phyloP scores from a whole-genome alignment of 2,113 vertebrate species.

The Tetraodon nigroviridis region DNA sequence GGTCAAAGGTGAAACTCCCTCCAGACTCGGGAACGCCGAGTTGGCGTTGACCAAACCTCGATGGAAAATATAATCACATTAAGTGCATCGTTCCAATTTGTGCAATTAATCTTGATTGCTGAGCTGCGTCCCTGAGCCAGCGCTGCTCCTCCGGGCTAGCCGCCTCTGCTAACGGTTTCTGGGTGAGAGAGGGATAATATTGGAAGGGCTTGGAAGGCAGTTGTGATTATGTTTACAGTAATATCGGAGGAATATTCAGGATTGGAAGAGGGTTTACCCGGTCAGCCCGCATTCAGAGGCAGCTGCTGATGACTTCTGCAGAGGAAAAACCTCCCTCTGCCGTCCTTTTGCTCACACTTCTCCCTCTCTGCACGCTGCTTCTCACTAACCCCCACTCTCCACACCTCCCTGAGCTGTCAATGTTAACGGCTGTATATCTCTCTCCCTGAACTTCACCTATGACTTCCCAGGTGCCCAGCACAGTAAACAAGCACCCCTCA shows the following conservation, averaged over 20 bases:
- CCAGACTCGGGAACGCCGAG: too few species aligned
- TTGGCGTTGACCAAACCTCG: too few species aligned
- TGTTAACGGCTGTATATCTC: constrained; percentile 75
- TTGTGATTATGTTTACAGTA: background rate
- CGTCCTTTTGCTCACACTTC: constrained; percentile 43
- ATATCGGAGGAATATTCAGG: background rate
- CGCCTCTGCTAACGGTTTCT: too few species aligned
- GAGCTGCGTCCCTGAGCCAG: too few species aligned
- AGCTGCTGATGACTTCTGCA: constrained; percentile 31
- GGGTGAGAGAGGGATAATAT: too few species aligned
- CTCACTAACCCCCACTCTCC: constrained; percentile 16
- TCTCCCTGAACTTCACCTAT: constrained; percentile 77
- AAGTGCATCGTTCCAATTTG: too few species aligned
- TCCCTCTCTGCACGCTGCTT: constrained; percentile 50
- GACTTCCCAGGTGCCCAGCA: constrained; percentile 97
- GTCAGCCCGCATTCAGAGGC: background rate
- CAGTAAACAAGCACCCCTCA: constrained; percentile 99
- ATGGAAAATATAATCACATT: too few species aligned
- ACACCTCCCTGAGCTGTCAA: constrained; percentile 45
- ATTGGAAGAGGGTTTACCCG: background rate
- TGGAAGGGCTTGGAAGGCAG: too few species aligned
- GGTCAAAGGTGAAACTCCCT: too few species aligned
- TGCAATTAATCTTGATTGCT: too few species aligned
- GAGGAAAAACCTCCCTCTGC: constrained; percentile 46
- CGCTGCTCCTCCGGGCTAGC: too few species aligned